Evolutionary conservation across 2,888 invertebrate species (phyloP), one percentile per base, ranked within the genome.

Genomic region (Cephus sareptanus): DNA sequence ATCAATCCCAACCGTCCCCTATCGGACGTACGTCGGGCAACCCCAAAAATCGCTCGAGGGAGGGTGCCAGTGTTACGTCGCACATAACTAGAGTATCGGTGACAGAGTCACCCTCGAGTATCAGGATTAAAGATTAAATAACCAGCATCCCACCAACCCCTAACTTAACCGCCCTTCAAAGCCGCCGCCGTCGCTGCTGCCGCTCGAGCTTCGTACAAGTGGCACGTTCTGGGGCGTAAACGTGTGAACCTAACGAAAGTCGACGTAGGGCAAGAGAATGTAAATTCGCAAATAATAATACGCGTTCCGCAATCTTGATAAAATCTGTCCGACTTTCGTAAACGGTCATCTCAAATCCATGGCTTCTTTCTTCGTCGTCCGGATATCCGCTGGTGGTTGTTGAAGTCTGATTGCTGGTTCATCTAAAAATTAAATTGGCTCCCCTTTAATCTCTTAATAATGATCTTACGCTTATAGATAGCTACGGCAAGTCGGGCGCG

Each of bases 111-210:
- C 84, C 89, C 89, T 89, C 86, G 86, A 89, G 87, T 88, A 85
- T 81, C 83, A 78, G 90, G 90, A 90, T 90, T 90, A 90, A 85
- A 90, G 90, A 91, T 91, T 90, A 91, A 91, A 90, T 90, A 90
- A 90, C 90, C 90, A 87, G 88, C 86, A 85, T 84, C 86, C 82
- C 83, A 82, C 83, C 84, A 78, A 84, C 79, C 85, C 85, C 85
- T 80, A 84, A 87, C 84, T 85, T 83, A 85, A 88, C 84, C 81
- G 82, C 82, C 86, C 87, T 82, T 85, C 82, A 85, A 83, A 83
- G 23, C 56, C 81, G 79, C 82, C 77, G 37, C n/a, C 76, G 40
- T 73, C 69, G 30, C 76, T 75, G 74, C 81, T 34, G 40, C 78
- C 76, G 76, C 69, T 56, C 34, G 34, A 34, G 40, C 71, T 71